Evolutionary conservation across 1,140 invertebrate species (phyloP), one percentile per base, ranked within the genome.

Genomic region (Sycophaga agraensis): DNA sequence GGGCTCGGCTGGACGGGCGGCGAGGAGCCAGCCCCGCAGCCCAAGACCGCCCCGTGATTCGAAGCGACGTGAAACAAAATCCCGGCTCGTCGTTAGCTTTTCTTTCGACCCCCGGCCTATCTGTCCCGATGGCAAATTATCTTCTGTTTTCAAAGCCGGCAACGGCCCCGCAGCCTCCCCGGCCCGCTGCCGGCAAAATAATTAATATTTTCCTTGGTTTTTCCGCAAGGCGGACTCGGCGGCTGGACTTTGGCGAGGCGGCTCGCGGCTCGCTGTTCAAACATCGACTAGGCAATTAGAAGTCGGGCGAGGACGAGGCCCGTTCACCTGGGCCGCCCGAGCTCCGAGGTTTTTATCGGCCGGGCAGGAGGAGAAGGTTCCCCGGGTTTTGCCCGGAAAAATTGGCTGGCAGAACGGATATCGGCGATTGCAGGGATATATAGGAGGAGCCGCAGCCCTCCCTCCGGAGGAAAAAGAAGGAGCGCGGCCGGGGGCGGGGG

Each of bases 381-480:
- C 39, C 37, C 17, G 24, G 61, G 54, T 63, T 63, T 63, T 56
- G 35, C 37, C 17, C 17, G 61, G 53, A 63, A 58, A 63, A 63
- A 63, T 64, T 59, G 62, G 48, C 62, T 54, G 62, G 48, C 55
- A 64, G 55, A 64, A 64, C 62, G 62, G 62, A 64, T 64, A 64
- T 64, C 56, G 56, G 55, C 62, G 56, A 64, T 64, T 64, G 62
- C 62, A 34, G 31, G 34, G 48, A 54, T 55, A 54, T 64, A 51
- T 50, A 40, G 43, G 43, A 40, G 51, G 43, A 40, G 51, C 21
- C 26, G 59, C 16, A 9, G 37, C 22, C 4, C 8, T 28, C 8
- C 12, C 11, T 42, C n/a, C 39, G 6, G 51, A n/a, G 37, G 39
- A 45, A 48, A 66, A 48, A 61, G 48, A 55, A 59, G 46, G 8